These are phyloP conservation scores for Condylura cristata DNA, from an alignment of 2,113 vertebrate species.

Conservation along the genomic window DNA sequence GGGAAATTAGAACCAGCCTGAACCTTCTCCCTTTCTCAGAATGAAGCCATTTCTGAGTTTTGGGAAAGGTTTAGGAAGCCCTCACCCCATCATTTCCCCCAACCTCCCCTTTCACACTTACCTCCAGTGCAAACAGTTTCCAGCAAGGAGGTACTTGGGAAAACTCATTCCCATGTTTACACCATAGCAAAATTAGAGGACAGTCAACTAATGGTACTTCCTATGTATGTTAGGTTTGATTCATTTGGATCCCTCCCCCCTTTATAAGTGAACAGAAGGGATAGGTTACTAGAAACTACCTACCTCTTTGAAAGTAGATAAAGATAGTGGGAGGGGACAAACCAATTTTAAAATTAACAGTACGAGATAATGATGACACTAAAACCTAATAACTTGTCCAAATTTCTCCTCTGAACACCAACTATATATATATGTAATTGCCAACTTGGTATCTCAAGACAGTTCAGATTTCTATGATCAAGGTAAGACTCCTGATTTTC, in stretches of 20 bases:
- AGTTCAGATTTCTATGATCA: conserved; percentile 4
- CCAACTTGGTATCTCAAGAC: neutral
- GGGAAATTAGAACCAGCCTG: conserved; percentile 84
- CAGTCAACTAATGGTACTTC: conserved; percentile 59
- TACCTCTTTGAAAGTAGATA: conserved; percentile 58
- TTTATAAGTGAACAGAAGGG: conserved; percentile 56
- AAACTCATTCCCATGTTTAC: conserved; percentile 83
- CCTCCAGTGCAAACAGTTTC: conserved; percentile 86
- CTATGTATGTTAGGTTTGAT: conserved; percentile 54
- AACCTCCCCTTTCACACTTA: conserved; percentile 86
- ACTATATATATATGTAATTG: neutral
- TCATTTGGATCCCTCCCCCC: conserved; percentile 39
- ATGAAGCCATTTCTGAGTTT: conserved; percentile 81
- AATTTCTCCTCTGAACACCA: conserved; percentile 36
- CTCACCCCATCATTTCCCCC: conserved; percentile 84
- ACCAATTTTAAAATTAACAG: conserved; percentile 38
- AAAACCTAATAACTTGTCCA: neutral
- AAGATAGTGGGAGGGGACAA: conserved; percentile 37
- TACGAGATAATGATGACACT: conserved; percentile 13
- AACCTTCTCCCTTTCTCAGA: conserved; percentile 86
- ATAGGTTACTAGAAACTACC: conserved; percentile 59
- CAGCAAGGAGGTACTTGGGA: conserved; percentile 84
- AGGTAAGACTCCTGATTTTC: conserved; percentile 30
- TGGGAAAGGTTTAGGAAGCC: conserved; percentile 85
- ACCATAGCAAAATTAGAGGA: conserved; percentile 76